A percentile compares a stretch with the other conserved stretches of the same genome.
phyloP scores from a whole-genome alignment of 1,140 invertebrate species.

The Saxidomus purpurata region DNA sequence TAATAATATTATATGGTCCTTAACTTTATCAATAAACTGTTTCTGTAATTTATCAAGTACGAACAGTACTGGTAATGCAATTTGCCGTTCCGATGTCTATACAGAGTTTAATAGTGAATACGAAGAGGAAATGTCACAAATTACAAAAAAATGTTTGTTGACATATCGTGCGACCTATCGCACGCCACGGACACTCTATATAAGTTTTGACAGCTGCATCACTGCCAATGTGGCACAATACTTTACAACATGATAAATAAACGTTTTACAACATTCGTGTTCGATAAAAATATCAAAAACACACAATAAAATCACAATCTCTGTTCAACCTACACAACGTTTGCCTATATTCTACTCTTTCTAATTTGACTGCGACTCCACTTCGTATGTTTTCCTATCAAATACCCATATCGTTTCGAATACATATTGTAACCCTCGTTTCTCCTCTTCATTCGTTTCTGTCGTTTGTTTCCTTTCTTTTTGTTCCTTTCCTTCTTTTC shows the following conservation, averaged over 20 bases:
- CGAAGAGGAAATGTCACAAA: no score
- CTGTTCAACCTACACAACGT: neutral
- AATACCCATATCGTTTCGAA: constrained; percentile 7
- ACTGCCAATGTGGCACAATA: neutral
- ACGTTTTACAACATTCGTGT: neutral
- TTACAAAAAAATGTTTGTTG: no score
- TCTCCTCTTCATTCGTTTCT: constrained; percentile 52
- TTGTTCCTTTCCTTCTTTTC: constrained; percentile 42
- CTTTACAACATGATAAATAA: neutral
- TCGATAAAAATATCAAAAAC: neutral
- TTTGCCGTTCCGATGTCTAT: no score
- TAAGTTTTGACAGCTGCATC: neutral
- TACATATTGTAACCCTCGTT: constrained; percentile 42
- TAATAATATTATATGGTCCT: no score
- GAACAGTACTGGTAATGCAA: no score
- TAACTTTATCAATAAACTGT: no score
- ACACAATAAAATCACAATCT: neutral
- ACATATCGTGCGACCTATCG: no score
- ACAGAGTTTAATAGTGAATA: no score
- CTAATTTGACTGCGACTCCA: constrained; percentile 57
- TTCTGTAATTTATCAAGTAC: no score
- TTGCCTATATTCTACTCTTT: constrained; percentile 48
- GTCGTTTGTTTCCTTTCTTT: constrained; percentile 44
- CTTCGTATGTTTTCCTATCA: constrained; percentile 43
- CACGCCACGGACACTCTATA: no score